These are phyloP conservation scores for Protodeltote pygarga DNA, from an alignment of 2,888 invertebrate species.

Conservation along the genomic window DNA sequence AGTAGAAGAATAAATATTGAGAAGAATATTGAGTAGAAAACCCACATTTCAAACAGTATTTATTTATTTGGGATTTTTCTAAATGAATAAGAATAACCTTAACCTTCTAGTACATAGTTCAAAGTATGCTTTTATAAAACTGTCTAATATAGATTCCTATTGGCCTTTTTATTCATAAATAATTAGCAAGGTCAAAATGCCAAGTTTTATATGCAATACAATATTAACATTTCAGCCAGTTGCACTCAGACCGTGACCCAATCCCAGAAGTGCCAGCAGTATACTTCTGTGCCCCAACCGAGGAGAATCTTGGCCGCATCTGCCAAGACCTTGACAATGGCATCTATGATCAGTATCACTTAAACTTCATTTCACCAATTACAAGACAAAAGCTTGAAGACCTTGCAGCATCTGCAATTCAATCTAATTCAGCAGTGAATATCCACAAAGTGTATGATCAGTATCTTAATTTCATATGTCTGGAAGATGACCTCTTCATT, in stretches of 20 bases:
- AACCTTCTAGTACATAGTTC: no score
- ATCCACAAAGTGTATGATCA: slow-evolving; percentile 99
- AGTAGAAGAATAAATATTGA: no score
- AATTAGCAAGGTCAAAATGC: no score
- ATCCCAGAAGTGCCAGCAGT: slow-evolving; percentile 99
- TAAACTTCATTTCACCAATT: slow-evolving; percentile 98
- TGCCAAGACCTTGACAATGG: slow-evolving; percentile 96
- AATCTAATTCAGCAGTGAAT: slow-evolving; percentile 95
- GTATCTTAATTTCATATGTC: slow-evolving; percentile 98
- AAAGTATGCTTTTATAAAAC: no score
- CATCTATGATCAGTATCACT: slow-evolving; percentile 97
- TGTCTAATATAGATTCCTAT: no score
- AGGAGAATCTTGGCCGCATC: slow-evolving; percentile 98
- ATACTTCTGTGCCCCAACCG: slow-evolving; percentile 98
- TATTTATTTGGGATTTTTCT: no score
- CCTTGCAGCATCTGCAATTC: slow-evolving; percentile 96
- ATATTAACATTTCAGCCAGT: slow-evolving; percentile 87
- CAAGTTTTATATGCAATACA: not conserved
- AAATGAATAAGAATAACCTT: no score
- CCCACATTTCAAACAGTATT: no score
- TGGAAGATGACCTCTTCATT: slow-evolving; percentile 99
- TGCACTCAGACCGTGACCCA: slow-evolving; percentile 95
- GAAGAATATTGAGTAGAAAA: no score
- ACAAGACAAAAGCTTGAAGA: slow-evolving; percentile 97
- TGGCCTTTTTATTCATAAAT: no score